These are phyloP conservation scores for Scaptodrosophila lebanonensis DNA, from an alignment of 1,140 invertebrate species.

Conservation along the genomic window DNA sequence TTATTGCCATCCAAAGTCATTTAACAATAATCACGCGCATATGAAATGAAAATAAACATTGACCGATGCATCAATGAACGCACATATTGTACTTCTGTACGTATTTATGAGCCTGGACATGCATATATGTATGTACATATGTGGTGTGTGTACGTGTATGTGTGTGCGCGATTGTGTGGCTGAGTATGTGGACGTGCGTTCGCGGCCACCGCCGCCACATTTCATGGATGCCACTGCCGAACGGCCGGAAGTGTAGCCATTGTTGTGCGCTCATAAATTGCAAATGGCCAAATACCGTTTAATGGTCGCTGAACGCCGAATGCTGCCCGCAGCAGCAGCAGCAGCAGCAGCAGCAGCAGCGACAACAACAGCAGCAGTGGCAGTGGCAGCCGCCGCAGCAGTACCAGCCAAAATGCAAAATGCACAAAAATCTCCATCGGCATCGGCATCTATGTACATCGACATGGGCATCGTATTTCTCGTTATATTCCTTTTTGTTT, in stretches of 20 bases:
- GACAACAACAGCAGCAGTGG: slow-evolving; percentile 25
- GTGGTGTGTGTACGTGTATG: not conserved
- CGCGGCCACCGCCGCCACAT: no score
- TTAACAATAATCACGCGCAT: slow-evolving; percentile 56
- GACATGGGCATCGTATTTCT: not conserved
- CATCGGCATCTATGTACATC: slow-evolving; percentile 5
- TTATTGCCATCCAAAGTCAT: slow-evolving; percentile 42
- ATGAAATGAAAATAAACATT: slow-evolving; percentile 37
- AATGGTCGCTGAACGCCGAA: slow-evolving; percentile 44
- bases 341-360: slow-evolving; percentile 1
- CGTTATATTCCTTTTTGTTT: slow-evolving; percentile 27
- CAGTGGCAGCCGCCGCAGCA: slow-evolving; percentile 6
- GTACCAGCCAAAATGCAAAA: slow-evolving; percentile 7
- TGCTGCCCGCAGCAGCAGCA: slow-evolving; percentile 28
- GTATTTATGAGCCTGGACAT: no score
- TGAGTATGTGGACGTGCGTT: no score
- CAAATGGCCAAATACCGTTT: slow-evolving; percentile 67
- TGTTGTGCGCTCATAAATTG: slow-evolving; percentile 58
- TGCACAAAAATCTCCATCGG: slow-evolving; percentile 9
- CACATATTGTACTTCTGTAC: not conserved
- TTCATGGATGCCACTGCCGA: slow-evolving; percentile 5
- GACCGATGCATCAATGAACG: not conserved
- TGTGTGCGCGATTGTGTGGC: not conserved
- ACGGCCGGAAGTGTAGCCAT: slow-evolving; percentile 41
- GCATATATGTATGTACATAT: no score